phyloP scores from a whole-genome alignment of 1,140 invertebrate species.

The Episyrphus balteatus region DNA sequence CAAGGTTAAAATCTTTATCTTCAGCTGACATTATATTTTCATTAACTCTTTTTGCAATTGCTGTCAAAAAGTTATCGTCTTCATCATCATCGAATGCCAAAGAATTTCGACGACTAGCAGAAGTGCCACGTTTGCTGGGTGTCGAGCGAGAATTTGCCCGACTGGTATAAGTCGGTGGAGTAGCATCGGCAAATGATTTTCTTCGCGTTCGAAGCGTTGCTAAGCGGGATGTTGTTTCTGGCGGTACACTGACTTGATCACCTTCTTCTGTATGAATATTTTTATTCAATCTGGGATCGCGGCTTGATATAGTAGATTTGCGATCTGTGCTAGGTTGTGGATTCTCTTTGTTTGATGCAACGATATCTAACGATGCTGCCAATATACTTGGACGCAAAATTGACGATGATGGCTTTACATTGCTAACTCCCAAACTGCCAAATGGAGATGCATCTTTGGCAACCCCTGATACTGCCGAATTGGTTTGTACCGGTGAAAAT shows the following conservation, averaged over 20 bases:
- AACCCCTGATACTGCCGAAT: neutral
- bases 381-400: constrained; percentile 12
- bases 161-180: too few species aligned
- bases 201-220: constrained; percentile 1
- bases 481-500: neutral
- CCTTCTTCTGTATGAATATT: constrained; percentile 28
- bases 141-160: too few species aligned
- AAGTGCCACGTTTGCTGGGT: neutral
- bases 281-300: constrained; percentile 31
- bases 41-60: constrained; percentile 34
- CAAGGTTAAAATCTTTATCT: constrained; percentile 29
- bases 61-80: constrained; percentile 33
- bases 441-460: neutral
- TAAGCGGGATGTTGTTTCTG: neutral
- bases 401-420: neutral
- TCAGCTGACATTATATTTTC: constrained; percentile 34
- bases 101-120: constrained; percentile 7
- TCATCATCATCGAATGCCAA: constrained; percentile 11
- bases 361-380: constrained; percentile 4
- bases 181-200: neutral
- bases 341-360: neutral
- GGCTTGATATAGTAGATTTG: constrained; percentile 17
- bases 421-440: constrained; percentile 3
- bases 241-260: neutral
- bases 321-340: constrained; percentile 4